Evolutionary conservation across 2,888 invertebrate species (phyloP), one percentile per base, ranked within the genome.

Genomic region (Busseola fusca): DNA sequence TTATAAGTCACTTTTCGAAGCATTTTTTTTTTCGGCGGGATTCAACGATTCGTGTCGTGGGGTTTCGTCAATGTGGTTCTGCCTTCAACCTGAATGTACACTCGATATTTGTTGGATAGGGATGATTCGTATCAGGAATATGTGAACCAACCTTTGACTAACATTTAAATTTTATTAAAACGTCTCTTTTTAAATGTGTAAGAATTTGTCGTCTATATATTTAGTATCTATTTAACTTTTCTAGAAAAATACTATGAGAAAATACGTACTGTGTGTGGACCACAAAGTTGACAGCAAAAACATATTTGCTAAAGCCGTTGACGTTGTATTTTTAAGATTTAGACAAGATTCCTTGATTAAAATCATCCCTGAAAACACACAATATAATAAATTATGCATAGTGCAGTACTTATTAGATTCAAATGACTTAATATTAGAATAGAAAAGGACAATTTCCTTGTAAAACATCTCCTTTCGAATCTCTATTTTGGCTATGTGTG

Each of bases 331-430:
- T 66, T 58, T 45, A 56, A 59, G 34, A 68, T 45, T 54, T 64
- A 58, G 64, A 80, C 54, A 25, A 54, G 14, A 62, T 42, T 59
- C 50, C 68, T 64, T 68, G 76, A 68, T 76, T 67, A 50, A 59
- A 71, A 74, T 79, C 80, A 82, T 84, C 83, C 68, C 64, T 71
- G 71, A 69, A 42, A 64, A 69, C 56, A 76, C 52, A 71, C 12
- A 64, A 59, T 78, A 74, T 66, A 78, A 81, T 69, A 73, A 81
- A 73, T 59, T 71, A 71, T 78, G 57, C 72, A 64, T 77, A 76
- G 69, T 71, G 69, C 80, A 78, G 86, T 86, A 86, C 86, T 86
- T 86, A 85, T 65, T 83, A 84, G 66, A 78, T 82, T 72, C 72
- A 76, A 80, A 78, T 77, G 52, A 80, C 70, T 70, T 78, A 82